Percentiles rank a stretch among this genome's conserved stretches.
Evolutionary conservation across 2,113 vertebrate genomes (phyloP).

Genomic region (Podarcis muralis): DNA sequence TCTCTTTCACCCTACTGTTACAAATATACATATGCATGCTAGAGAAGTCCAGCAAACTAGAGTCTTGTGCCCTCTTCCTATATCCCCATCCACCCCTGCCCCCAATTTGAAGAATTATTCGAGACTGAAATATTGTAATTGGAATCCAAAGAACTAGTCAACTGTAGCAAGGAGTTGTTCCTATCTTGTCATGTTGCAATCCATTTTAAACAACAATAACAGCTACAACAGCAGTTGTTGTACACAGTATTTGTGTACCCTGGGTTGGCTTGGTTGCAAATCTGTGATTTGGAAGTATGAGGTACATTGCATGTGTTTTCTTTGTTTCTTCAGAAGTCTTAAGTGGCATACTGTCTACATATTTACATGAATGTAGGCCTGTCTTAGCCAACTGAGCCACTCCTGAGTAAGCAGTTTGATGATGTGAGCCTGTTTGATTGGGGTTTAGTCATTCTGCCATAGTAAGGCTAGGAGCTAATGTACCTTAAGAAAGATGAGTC

Average conservation of each 20-base stretch:
- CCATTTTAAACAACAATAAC: neutral
- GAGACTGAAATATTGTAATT: neutral
- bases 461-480: neutral
- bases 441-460: slow-evolving; percentile 10
- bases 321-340: neutral
- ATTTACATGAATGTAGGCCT: neutral
- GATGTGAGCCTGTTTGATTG: neutral
- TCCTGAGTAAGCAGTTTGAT: slow-evolving; percentile 10
- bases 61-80: neutral
- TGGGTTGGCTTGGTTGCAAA: neutral
- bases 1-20: neutral
- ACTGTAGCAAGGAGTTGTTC: neutral
- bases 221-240: too few relatives aligned
- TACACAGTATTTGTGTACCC: neutral
- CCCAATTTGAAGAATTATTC: neutral
- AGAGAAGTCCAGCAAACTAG: neutral
- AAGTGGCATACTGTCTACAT: neutral
- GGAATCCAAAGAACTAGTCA: neutral
- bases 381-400: neutral
- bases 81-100: neutral
- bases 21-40: too few relatives aligned
- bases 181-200: neutral
- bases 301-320: neutral
- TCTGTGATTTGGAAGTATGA: neutral
- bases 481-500: slow-evolving; percentile 19